Evolutionary conservation across 2,113 vertebrate genomes (phyloP), one percentile per base, ranked within the genome.

Genomic region (Euleptes europaea): DNA sequence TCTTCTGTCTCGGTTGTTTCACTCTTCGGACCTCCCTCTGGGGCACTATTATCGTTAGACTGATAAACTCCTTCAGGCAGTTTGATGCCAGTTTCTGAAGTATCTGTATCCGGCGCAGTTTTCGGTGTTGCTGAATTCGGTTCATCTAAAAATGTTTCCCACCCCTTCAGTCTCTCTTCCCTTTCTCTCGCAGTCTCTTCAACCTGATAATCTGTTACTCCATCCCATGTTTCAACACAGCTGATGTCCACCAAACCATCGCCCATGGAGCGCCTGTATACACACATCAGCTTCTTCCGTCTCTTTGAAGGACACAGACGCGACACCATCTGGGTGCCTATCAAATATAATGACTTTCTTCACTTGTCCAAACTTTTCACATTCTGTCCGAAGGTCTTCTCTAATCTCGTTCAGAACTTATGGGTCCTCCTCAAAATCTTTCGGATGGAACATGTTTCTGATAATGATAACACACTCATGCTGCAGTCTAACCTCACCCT

Each of bases 281-380:
- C 98, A 99, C 3, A 93, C 78, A 78, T 99, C 98, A 0, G 97
- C 97, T 86, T 98, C 95, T 5, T 98, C 97, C 0, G 97, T 94
- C 67, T 99, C 97, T 88, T 98, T 98, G 92, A 99, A 99, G 0
- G 98, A 97, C n/a, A 99, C 96, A 0, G 98, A 99, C 4, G 98
- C 98, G 15, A 99, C 96, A 0, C 99, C 98, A 51, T 98, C 98
- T 1, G 99, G 98, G 83, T 99, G 99, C 88, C 98, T 97, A 94
- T 99, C 99, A 93, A 99, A 99, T 90, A 99, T 96, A 91, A 99
- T 97, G 93, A 99, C 98, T 90, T 99, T 99, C 95, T 97, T 99
- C 63, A 98, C 98, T 93, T 97, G 97, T 31, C 98, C 98, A 82
- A 99, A 99, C 93, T 99, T 99, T 72, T 98, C 98, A 95, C 98